Evolutionary conservation across 2,797 vertebrate genomes (phyloP), one percentile per base, ranked within the genome.

Genomic region (Spatula versicolor): DNA sequence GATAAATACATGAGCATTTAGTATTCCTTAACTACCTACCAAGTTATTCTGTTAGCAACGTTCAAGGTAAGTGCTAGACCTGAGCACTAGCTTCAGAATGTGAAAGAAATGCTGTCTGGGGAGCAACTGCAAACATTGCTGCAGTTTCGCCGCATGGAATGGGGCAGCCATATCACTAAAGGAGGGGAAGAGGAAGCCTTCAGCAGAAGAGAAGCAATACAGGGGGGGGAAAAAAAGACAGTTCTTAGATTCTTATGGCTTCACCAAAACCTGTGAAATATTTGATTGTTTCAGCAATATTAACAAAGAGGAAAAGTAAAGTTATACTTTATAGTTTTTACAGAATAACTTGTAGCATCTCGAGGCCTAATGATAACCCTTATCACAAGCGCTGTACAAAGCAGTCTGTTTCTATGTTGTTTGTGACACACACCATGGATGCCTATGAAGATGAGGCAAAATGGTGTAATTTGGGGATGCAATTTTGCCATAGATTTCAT

Each of bases 241-340:
- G 13, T 73, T 85, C 46, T 73, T 76, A 8, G 14, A 52, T 74
- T 55, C 52, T 86, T 56, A 43, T 1, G 3, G 33, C 35, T 76
- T 75, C 35, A 46, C 50, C 76, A 71, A 73, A 95, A 92, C 11
- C 25, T 75, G 2, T 90, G 79, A 92, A 83, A 58, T 81, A 55
- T 72, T 58, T 91, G 30, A 75, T 88, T 84, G 39, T 89, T 89
- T 33, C 54, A 95, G 80, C 91, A 94, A 82, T 93, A 95, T 75
- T 84, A 90, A 63, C 30, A 79, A 86, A 72, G 69, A 48, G 56
- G 30, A 64, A 86, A 76, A 66, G 45, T 85, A 31, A 80, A 88
- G 37, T 83, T 69, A 35, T 43, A 54, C 10, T 56, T 88, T 75
- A 62, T 62, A 93, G 48, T 72, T 90, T 58, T 87, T 94, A 74